Evolutionary conservation across 1,140 invertebrate species (phyloP), one percentile per base, ranked within the genome.

Genomic region (Drosophila ananassae): DNA sequence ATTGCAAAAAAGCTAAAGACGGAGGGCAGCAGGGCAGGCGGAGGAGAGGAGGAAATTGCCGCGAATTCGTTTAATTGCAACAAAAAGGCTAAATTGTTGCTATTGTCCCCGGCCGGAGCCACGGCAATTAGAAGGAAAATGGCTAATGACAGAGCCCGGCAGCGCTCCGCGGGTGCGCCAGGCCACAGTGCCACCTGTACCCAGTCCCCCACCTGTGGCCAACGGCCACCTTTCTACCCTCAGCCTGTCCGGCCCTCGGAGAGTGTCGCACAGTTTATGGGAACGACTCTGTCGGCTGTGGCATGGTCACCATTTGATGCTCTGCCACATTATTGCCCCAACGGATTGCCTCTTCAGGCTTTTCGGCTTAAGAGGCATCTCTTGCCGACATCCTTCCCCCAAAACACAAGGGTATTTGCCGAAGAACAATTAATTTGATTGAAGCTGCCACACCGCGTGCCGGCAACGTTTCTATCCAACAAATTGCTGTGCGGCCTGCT

Each of bases 351-450:
- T 17, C 17, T 17, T 17, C 17, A 17, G 17, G 25, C 25, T 28
- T 28, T 28, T 1, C 5, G 25, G 25, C 25, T 28, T 28, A 7
- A 1, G 25, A 5, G 25, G 5, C 25, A 3, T 25, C 3, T 25
- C 25, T 25, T 25, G 2, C n/a, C n/a, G 25, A 28, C 8, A 10
- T 3, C 46, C 21, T 46, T 41, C 9, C 30, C 21, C 4, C 5
- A 39, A 60, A 44, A 32, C 62, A 34, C 50, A 67, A 47, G 67
- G 28, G 9, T 63, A 47, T 47, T 39, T 53, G 51, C 34, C 32
- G 28, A 21, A 21, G 41, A 39, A 79, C 79, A 90, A 90, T 90
- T 90, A 90, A 90, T 83, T 89, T 90, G 87, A 90, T 90, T 90
- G 89, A 81, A 83, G 77, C 80, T 81, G 87, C 87, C 87, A 87